A percentile compares a stretch with the other conserved stretches of the same genome.
Evolutionary conservation across 2,113 vertebrate species (phyloP).

Genomic region (Sapayoa aenigma): DNA sequence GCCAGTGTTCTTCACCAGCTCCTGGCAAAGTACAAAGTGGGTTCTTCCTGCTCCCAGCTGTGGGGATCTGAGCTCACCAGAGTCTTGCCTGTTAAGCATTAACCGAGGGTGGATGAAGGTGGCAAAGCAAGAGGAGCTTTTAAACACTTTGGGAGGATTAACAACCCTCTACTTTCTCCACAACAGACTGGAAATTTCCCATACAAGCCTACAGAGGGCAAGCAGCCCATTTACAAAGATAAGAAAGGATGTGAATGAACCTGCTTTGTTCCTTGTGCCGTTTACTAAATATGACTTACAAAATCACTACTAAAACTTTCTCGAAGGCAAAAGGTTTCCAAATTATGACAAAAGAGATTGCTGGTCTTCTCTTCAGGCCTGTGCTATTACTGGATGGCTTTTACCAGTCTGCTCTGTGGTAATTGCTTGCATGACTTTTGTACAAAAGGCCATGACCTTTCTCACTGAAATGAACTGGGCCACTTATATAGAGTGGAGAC

Average conservation of each 20-base stretch:
- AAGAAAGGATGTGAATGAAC: background rate
- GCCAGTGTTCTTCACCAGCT: background rate
- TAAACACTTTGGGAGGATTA: background rate
- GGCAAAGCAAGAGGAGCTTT: background rate
- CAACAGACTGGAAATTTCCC: background rate
- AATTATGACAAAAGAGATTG: background rate
- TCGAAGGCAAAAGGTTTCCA: constrained; percentile 12
- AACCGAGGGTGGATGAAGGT: background rate
- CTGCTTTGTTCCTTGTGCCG: background rate
- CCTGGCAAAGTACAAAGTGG: background rate
- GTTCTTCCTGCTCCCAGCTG: background rate
- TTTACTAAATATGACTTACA: background rate
- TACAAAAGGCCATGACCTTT: constrained; percentile 6
- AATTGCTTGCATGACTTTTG: background rate
- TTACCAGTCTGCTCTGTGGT: background rate
- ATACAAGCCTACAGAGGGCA: background rate
- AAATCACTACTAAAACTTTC: background rate
- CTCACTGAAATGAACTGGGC: background rate
- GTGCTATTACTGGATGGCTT: background rate
- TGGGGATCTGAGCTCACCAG: background rate
- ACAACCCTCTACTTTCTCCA: background rate
- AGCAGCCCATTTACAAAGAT: background rate
- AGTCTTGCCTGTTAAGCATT: background rate
- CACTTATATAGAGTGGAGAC: background rate
- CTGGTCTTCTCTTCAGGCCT: background rate